These are phyloP conservation scores for Caligus rogercresseyi DNA, from an alignment of 1,140 invertebrate species.

Conservation along the genomic window DNA sequence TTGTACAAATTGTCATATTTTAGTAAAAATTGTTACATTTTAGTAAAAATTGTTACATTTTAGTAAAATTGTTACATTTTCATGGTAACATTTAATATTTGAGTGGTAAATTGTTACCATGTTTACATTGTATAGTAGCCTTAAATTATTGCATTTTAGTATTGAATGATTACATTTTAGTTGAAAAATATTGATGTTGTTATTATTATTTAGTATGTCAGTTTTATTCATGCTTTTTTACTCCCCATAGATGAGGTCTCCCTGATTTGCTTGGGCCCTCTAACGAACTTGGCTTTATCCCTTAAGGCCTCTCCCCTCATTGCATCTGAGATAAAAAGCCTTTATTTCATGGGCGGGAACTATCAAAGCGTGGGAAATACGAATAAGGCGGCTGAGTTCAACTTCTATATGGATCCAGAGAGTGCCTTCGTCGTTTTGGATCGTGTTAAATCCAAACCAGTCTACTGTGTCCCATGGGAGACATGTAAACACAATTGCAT, in stretches of 20 bases:
- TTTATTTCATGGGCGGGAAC: constrained; percentile 43
- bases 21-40: too few relatives aligned
- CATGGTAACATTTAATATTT: too few relatives aligned
- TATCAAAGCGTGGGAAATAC: constrained; percentile 36
- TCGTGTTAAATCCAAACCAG: constrained; percentile 24
- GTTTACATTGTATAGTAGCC: too few relatives aligned
- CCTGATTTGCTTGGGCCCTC: constrained; percentile 38
- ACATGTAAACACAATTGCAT: constrained; percentile 22
- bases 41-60: too few relatives aligned
- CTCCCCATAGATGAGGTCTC: constrained; percentile 31
- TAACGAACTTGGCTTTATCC: constrained; percentile 44
- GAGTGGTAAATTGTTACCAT: too few relatives aligned
- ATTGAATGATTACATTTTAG: too few relatives aligned
- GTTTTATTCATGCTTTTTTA: too few relatives aligned
- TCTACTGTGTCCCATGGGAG: constrained; percentile 28
- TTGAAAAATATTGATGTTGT: too few relatives aligned
- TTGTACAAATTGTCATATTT: too few relatives aligned
- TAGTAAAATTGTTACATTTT: too few relatives aligned
- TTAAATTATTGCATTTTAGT: too few relatives aligned
- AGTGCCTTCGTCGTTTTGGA: constrained; percentile 38
- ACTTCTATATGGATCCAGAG: constrained; percentile 44
- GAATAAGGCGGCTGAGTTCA: constrained; percentile 40
- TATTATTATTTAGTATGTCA: too few relatives aligned
- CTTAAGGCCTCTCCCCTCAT: constrained; percentile 36
- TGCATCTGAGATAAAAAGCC: constrained; percentile 31